These are phyloP conservation scores for Thumatha senex DNA, from an alignment of 2,888 invertebrate genomes.

Conservation along the genomic window DNA sequence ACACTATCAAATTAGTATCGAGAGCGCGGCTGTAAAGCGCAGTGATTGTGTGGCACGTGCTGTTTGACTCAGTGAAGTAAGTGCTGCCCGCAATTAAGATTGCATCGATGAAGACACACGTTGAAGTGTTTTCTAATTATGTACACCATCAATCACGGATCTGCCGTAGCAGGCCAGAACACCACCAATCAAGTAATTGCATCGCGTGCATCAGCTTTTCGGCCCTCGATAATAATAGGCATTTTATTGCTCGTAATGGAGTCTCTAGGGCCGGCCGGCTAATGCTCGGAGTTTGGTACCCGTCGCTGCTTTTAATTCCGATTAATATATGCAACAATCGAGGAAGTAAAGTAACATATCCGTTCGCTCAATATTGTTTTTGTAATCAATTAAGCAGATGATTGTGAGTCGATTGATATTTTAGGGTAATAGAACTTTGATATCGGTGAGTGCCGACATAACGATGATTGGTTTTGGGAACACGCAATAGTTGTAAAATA, in stretches of 20 bases:
- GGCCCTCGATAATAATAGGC: constrained; percentile 83
- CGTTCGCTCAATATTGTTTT: constrained; percentile 55
- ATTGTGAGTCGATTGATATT: constrained; percentile 60
- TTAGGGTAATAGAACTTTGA: constrained; percentile 63
- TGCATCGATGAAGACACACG: constrained; percentile 78
- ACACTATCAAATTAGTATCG: constrained; percentile 48
- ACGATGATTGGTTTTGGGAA: constrained; percentile 67
- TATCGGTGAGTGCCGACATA: constrained; percentile 70
- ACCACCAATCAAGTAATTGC: constrained; percentile 83
- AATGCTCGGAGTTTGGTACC: constrained; percentile 70
- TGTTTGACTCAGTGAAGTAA: constrained; percentile 77
- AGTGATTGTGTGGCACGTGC: constrained; percentile 61
- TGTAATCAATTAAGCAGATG: constrained; percentile 73
- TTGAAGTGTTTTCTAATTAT: constrained; percentile 84
- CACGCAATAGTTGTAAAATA: constrained; percentile 59
- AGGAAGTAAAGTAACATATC: constrained; percentile 54
- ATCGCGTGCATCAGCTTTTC: constrained; percentile 83
- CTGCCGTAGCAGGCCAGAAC: constrained; percentile 72
- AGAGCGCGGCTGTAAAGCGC: constrained; percentile 36
- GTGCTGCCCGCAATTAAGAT: constrained; percentile 81
- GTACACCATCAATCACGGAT: constrained; percentile 79
- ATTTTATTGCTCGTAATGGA: constrained; percentile 83
- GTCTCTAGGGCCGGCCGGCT: constrained; percentile 79
- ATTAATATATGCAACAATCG: constrained; percentile 72
- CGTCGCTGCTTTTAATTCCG: constrained; percentile 74